These are phyloP conservation scores for Sipha flava DNA, from an alignment of 1,140 invertebrate genomes.

Conservation along the genomic window DNA sequence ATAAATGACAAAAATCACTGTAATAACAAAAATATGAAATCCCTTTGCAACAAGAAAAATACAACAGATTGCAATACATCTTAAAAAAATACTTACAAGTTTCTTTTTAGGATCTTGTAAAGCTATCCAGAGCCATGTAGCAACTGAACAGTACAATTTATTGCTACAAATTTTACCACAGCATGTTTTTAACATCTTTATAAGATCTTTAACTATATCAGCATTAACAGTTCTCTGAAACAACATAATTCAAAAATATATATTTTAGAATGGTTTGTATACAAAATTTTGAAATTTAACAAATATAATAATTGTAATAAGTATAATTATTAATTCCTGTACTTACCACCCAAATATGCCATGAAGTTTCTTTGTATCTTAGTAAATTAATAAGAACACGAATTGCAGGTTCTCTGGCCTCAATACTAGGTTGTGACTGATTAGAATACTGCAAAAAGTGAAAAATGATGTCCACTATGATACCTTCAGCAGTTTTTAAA, in stretches of 20 bases:
- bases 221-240: not conserved
- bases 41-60: no score
- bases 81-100: not conserved
- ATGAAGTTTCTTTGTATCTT: slow-evolving; percentile 41
- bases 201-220: slow-evolving; percentile 2
- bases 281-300: no score
- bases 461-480: slow-evolving; percentile 45
- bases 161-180: not conserved
- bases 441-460: slow-evolving; percentile 47
- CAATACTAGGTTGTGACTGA: slow-evolving; percentile 50
- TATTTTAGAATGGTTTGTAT: no score
- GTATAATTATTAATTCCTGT: no score
- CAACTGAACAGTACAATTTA: slow-evolving; percentile 16
- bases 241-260: not conserved
- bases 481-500: slow-evolving; percentile 40
- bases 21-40: no score
- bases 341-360: slow-evolving; percentile 38
- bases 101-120: slow-evolving; percentile 4
- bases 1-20: no score
- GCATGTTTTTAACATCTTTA: slow-evolving; percentile 18
- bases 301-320: no score
- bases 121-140: slow-evolving; percentile 12
- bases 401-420: slow-evolving; percentile 46
- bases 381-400: slow-evolving; percentile 49
- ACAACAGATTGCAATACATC: no score